A percentile compares a stretch with the other conserved stretches of the same genome.
These are phyloP conservation scores for Strigops habroptila DNA, from an alignment of 2,113 vertebrate species.

Conservation along the genomic window DNA sequence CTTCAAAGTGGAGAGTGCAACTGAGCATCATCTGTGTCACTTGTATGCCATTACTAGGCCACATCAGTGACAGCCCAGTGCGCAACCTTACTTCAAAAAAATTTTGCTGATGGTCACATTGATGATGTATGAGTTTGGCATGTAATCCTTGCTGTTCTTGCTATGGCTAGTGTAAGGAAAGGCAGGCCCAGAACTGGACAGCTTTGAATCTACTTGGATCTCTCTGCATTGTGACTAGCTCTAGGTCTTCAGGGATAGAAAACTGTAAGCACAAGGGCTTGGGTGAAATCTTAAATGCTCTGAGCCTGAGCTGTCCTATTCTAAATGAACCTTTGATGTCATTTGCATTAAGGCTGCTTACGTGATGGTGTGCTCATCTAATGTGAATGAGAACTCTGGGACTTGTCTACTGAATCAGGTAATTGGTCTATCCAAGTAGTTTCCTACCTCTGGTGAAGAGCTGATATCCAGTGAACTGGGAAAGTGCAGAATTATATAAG, in stretches of 20 bases:
- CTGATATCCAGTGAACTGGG: background rate
- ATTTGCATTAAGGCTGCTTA: background rate
- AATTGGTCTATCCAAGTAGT: background rate
- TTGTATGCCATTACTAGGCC: background rate
- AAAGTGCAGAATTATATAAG: background rate
- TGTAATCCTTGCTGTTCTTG: background rate
- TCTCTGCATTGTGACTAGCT: background rate
- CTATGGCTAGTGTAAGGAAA: background rate
- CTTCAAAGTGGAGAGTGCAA: background rate
- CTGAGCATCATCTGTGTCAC: background rate
- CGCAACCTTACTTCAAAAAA: background rate
- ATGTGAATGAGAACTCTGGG: background rate
- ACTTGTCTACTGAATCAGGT: background rate
- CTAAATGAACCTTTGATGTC: background rate
- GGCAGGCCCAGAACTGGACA: background rate
- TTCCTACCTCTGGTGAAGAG: slow-evolving; percentile 4
- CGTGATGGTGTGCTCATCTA: background rate
- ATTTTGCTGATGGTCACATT: accelerated
- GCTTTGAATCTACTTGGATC: background rate
- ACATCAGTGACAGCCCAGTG: background rate
- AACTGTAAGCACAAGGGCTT: background rate
- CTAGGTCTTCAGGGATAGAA: background rate
- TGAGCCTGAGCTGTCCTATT: background rate
- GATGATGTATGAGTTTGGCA: background rate
- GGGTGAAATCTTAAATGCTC: background rate